These are phyloP conservation scores for Tympanoctomys barrerae DNA, from an alignment of 2,797 vertebrate species.

Conservation along the genomic window DNA sequence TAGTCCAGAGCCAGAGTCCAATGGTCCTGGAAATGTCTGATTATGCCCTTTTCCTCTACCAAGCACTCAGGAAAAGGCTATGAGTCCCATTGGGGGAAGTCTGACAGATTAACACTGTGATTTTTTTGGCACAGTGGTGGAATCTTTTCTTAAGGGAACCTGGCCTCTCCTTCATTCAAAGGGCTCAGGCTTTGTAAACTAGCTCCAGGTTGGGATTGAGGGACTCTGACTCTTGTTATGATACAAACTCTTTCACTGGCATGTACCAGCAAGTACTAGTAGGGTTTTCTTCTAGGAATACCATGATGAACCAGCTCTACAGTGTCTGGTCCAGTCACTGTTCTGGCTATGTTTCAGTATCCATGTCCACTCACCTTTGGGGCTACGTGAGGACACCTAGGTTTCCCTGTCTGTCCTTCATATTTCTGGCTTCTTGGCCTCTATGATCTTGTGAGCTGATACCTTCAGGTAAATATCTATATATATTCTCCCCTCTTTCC, in stretches of 20 bases:
- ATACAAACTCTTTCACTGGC: not conserved
- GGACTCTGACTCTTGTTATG: not conserved
- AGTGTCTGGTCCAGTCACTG: not conserved
- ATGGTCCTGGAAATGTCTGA: not conserved
- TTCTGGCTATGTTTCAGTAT: not conserved
- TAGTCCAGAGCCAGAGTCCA: not conserved
- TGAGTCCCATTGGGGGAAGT: not conserved
- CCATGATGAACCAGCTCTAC: not conserved
- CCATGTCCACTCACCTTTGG: not conserved
- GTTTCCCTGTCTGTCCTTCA: not conserved
- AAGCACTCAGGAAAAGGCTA: not conserved
- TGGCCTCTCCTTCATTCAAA: not conserved
- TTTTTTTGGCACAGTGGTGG: not conserved
- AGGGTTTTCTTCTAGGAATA: not conserved
- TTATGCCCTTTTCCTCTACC: too few relatives aligned
- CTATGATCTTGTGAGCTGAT: not conserved
- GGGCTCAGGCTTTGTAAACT: not conserved
- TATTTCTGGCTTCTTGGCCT: not conserved
- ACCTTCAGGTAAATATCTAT: slow-evolving; percentile 11
- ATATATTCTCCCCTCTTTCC: not conserved
- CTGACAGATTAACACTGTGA: not conserved
- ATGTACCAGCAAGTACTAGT: not conserved
- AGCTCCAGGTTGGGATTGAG: not conserved
- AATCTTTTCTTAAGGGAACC: not conserved
- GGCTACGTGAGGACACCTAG: not conserved